phyloP scores from a whole-genome alignment of 2,797 vertebrate species.

The Otus scops region DNA sequence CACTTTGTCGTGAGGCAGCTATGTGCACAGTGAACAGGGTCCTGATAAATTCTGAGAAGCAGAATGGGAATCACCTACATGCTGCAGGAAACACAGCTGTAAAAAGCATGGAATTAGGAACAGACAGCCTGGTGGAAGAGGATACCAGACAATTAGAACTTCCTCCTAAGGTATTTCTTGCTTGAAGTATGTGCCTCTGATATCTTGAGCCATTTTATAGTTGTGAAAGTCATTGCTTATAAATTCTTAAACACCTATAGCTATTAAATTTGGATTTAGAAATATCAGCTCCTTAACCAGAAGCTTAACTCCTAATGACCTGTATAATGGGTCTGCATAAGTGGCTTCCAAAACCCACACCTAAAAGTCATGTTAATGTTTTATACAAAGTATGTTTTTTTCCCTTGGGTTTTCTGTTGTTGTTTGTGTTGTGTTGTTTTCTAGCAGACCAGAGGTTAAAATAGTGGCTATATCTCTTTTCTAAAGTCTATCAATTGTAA shows the following conservation, averaged over 20 bases:
- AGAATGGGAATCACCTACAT: neutral
- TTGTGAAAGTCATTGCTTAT: neutral
- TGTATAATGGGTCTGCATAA: neutral
- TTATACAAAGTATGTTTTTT: neutral
- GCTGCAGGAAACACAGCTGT: neutral
- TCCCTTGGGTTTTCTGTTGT: neutral
- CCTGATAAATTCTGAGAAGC: slow-evolving; percentile 70
- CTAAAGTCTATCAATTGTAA: neutral
- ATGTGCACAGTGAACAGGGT: slow-evolving; percentile 86
- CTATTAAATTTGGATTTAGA: neutral
- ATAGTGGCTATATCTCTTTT: neutral
- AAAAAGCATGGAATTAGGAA: neutral
- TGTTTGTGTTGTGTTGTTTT: neutral
- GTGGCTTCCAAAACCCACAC: neutral
- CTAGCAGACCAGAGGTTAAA: neutral
- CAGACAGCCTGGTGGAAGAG: neutral
- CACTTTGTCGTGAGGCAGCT: slow-evolving; percentile 91
- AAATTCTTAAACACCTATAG: neutral
- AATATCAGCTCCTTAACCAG: neutral
- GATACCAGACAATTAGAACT: neutral
- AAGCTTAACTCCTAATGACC: neutral
- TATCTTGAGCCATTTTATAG: neutral
- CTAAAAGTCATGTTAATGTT: neutral
- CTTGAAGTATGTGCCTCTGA: neutral
- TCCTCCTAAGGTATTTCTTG: slow-evolving; percentile 19